phyloP scores from a whole-genome alignment of 2,888 invertebrate genomes.

The Lepetodrilus schrolli region DNA sequence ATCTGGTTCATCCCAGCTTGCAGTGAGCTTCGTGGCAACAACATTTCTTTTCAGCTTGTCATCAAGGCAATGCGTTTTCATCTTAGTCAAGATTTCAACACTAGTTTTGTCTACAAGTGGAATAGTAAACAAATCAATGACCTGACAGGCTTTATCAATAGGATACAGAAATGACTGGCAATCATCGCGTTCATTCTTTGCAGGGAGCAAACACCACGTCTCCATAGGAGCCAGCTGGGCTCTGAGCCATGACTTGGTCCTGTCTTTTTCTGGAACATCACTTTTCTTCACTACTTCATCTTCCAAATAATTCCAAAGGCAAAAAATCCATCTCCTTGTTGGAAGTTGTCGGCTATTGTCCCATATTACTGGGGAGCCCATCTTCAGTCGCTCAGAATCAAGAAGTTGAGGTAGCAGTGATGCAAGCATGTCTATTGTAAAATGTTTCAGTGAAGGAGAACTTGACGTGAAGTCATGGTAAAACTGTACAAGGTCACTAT shows the following conservation, averaged over 20 bases:
- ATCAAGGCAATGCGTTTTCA: neutral
- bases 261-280: neutral
- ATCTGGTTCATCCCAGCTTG: neutral
- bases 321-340: neutral
- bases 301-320: neutral
- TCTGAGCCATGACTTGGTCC: neutral
- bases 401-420: neutral
- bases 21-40: neutral
- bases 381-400: neutral
- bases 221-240: neutral
- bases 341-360: neutral
- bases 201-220: conserved; percentile 26
- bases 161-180: neutral
- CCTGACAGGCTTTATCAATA: neutral
- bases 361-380: neutral
- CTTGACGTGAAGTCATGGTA: neutral
- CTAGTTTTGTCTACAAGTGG: neutral
- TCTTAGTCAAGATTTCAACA: neutral
- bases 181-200: neutral
- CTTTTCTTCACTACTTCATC: neutral
- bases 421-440: neutral
- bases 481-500: neutral
- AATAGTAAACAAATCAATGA: neutral
- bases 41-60: neutral
- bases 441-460: neutral